Evolutionary conservation across 2,888 invertebrate species (phyloP).

Genomic region (Stramonita haemastoma): DNA sequence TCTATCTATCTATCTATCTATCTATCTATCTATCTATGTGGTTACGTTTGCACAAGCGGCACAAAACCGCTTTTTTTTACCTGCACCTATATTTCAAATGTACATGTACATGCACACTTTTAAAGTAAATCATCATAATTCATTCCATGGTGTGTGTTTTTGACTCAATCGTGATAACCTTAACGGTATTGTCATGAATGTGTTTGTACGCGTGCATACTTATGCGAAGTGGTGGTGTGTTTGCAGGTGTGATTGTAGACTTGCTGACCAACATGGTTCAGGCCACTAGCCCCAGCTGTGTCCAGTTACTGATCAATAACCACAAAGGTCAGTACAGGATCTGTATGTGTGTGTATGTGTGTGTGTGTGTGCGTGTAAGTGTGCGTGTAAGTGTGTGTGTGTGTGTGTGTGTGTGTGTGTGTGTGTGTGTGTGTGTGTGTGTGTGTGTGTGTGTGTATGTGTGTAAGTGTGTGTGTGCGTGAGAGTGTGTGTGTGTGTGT

Average conservation of each 20-base stretch:
- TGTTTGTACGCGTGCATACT: too few species aligned
- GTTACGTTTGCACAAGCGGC: too few species aligned
- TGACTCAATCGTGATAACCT: too few species aligned
- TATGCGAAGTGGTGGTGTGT: neutral
- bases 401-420: neutral
- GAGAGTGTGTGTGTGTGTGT: neutral
- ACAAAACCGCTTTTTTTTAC: too few species aligned
- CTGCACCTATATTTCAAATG: too few species aligned
- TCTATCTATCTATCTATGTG: too few species aligned
- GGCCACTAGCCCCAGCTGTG: neutral
- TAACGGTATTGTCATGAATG: too few species aligned
- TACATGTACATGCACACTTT: too few species aligned
- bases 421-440: neutral
- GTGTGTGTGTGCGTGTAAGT: neutral
- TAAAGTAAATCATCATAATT: too few species aligned
- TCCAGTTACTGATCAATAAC: neutral
- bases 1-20: too few species aligned
- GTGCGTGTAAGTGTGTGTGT: neutral
- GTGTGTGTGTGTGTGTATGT: neutral
- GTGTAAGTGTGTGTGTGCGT: neutral
- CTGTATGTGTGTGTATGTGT: neutral
- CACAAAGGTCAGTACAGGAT: neutral
- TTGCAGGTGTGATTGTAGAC: neutral
- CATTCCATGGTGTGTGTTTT: too few species aligned
- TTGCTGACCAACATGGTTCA: neutral